Conservation (phyloP, 2,888 invertebrate species). For the Rhingia rostrata region DNA sequence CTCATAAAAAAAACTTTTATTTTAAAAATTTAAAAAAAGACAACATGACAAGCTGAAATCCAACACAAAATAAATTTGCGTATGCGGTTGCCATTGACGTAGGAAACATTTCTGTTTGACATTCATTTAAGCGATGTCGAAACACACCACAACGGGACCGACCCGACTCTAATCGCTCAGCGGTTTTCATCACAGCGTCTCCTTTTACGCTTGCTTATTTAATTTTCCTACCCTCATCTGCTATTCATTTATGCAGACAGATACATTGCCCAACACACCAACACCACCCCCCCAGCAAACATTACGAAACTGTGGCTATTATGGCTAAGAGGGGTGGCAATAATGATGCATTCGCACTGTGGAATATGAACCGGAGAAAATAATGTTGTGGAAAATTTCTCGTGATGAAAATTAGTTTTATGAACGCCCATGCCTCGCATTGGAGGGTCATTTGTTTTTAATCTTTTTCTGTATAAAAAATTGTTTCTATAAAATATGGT, state of each 20-base stretch:
- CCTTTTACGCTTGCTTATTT: slow-evolving; percentile 62
- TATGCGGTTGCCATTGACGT: slow-evolving; percentile 55
- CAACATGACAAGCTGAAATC: slow-evolving; percentile 18
- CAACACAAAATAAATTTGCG: slow-evolving; percentile 52
- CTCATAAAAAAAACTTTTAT: slow-evolving; percentile 2
- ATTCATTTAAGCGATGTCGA: slow-evolving; percentile 49
- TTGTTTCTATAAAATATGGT: not conserved
- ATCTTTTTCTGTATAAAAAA: not conserved
- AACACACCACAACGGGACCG: slow-evolving; percentile 27
- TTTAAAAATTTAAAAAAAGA: not conserved
- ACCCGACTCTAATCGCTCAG: slow-evolving; percentile 2
- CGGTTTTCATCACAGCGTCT: slow-evolving; percentile 57
- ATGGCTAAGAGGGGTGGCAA: slow-evolving; percentile 35
- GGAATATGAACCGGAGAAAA: slow-evolving; percentile 64
- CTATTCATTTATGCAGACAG: slow-evolving; percentile 71
- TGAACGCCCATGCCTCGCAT: slow-evolving; percentile 25
- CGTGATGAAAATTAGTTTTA: slow-evolving; percentile 71
- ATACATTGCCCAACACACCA: slow-evolving; percentile 30
- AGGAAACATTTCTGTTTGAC: slow-evolving; percentile 51
- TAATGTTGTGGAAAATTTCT: slow-evolving; percentile 73
- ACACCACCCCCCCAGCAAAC: slow-evolving; percentile 7
- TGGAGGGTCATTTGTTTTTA: slow-evolving; percentile 31
- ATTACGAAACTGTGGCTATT: slow-evolving; percentile 44
- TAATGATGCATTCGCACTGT: slow-evolving; percentile 49
- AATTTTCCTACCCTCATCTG: slow-evolving; percentile 71